Base-by-base conservation (phyloP, 1,140 invertebrate species). In the Hycleus cichorii region DNA sequence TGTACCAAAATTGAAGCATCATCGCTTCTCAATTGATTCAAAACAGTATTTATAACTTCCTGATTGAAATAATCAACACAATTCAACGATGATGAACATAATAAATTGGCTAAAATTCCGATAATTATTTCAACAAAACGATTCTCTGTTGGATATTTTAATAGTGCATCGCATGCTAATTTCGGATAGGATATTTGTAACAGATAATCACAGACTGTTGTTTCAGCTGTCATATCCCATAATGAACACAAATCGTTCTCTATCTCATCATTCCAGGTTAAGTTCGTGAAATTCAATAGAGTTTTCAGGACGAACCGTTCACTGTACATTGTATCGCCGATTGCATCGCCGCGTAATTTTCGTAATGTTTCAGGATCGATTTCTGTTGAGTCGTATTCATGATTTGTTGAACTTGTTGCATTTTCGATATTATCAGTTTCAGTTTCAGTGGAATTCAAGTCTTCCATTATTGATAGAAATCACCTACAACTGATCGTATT, bases 141-240 rank as follows among this genome's bases (percentile, higher is more conserved):
- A 66, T 78, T 65, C 64, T 81, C 68, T 60, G 79, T 68, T 46
- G 75, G 69, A 59, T 72, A 66, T 69, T 78, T 69, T 58, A 78
- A 60, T 63, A 77, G 66, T 12, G 75, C 67, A 47, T 75, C 68
- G 43, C 76, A 74, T 7, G 75, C 76, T 12, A 90, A 69, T 46
- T 82, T 78, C 7, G 86, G 73, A 60, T 82, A 81, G 49, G 86
- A 77, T 59, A 87, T 78, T 63, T 84, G 75, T 49, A 85, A 69
- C 3, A 90, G 73, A 67, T 84, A 83, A n/a, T 79, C 59, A 2
- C 84, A 82, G 3, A 90, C 81, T 66, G 88, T 87, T 64, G 79
- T 78, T 58, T 90, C 83, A 0, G 81, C 72, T 7, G 86, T 86
- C 84, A 89, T 88, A 62, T 91, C 87, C 88, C 88, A 91, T 1